phyloP scores from a whole-genome alignment of 1,140 invertebrate species.

The Drosophila melanica region DNA sequence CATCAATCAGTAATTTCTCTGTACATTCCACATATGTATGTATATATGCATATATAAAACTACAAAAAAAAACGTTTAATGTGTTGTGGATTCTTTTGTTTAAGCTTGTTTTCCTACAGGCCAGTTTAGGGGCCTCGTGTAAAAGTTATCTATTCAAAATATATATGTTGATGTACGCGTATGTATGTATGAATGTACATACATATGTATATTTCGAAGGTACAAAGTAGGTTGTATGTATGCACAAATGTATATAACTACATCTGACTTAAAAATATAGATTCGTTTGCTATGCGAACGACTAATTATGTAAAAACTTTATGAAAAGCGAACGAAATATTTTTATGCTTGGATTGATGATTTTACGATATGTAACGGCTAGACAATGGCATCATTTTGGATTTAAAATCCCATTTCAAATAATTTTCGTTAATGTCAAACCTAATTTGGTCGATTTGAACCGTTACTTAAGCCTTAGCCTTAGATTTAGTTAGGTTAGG shows the following conservation, averaged over 20 bases:
- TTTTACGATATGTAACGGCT: slow-evolving; percentile 68
- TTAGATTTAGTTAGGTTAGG: slow-evolving; percentile 27
- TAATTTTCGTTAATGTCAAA: slow-evolving; percentile 45
- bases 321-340: slow-evolving; percentile 7
- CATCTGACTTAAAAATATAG: not conserved
- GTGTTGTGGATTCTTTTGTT: slow-evolving; percentile 23
- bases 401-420: slow-evolving; percentile 51
- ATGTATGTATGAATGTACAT: slow-evolving; percentile 28
- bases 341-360: slow-evolving; percentile 26
- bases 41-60: slow-evolving; percentile 64
- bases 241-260: slow-evolving; percentile 41
- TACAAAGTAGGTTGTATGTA: slow-evolving; percentile 63
- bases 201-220: slow-evolving; percentile 49
- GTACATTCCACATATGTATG: slow-evolving; percentile 45
- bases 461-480: slow-evolving; percentile 53
- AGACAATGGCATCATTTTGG: slow-evolving; percentile 65
- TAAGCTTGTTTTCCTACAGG: slow-evolving; percentile 17
- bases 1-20: slow-evolving; percentile 55
- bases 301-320: slow-evolving; percentile 18
- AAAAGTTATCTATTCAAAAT: slow-evolving; percentile 80
- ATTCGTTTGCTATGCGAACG: slow-evolving; percentile 1
- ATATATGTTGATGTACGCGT: slow-evolving; percentile 56
- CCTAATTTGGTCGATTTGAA: slow-evolving; percentile 46
- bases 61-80: slow-evolving; percentile 71
- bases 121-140: slow-evolving; percentile 51